Evolutionary conservation across 2,113 vertebrate species (phyloP), one percentile per base, ranked within the genome.

Genomic region (Penelope pileata): DNA sequence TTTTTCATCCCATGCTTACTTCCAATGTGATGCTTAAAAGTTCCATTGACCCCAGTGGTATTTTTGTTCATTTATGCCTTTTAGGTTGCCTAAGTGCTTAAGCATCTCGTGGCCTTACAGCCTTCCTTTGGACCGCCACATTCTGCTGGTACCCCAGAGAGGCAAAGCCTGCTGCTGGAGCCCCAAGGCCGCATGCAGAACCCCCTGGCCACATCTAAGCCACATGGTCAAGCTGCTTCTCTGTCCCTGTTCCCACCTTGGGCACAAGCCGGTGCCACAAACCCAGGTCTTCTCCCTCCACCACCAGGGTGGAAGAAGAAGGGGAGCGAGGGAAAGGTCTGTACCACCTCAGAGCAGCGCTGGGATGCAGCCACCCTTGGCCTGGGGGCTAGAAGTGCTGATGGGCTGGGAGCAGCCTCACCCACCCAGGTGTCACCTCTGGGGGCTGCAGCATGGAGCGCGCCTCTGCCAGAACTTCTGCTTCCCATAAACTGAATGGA

Each of bases 201-300:
- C 38, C 32, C 24, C 38, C 10, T 4, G 6, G 12, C 7, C 54
- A 24, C 7, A 1, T 17, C 42, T 34, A 54, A n/a, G 15, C 13
- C 50, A 43, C 0, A 0, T 6, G 16, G n/a, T 43, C 0, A 0
- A 80, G 19, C 38, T 54, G 36, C 43, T 53, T 45, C 51, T 48
- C 27, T 3, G 2, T 51, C 47, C 51, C 16, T 7, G 3, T 45
- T n/a, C 32, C 48, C 54, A 45, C 23, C 18, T 22, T 38, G 15
- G 30, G 30, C 43, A 30, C 9, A 4, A 13, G 0, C 59, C 50
- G 18, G 60, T 60, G 66, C 43, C 67, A 26, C 42, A 1, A 1
- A 5, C 12, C 27, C 24, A 16, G 16, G 48, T 76, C 32, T 38
- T 53, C 47, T 56, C 17, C 16, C 12, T 59, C 32, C 10, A 2